phyloP scores from a whole-genome alignment of 2,113 vertebrate species.

The Loxodonta africana region DNA sequence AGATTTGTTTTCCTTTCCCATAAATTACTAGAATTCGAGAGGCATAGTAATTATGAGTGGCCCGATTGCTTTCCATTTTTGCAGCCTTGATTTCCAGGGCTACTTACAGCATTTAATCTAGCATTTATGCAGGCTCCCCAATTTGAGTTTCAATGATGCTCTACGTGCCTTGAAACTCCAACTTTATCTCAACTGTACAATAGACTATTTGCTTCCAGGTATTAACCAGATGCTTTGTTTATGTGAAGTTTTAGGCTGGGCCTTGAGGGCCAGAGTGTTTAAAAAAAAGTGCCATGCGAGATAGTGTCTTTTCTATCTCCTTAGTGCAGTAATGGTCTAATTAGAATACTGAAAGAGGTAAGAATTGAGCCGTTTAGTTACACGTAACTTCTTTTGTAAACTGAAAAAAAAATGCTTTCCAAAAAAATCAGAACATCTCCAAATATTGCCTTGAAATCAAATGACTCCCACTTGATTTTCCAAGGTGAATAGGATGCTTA shows the following conservation, averaged over 20 bases:
- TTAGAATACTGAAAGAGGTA: background rate
- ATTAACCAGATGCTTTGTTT: background rate
- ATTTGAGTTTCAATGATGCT: background rate
- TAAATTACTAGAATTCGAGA: conserved; percentile 78
- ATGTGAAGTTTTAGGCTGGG: background rate
- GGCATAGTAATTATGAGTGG: conserved; percentile 73
- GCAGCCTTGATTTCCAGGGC: conserved; percentile 30
- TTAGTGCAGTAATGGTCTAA: background rate
- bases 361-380: background rate
- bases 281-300: background rate
- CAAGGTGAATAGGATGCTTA: background rate
- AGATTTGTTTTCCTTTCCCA: conserved; percentile 75
- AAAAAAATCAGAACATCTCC: background rate
- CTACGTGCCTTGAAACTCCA: conserved; percentile 10
- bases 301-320: background rate
- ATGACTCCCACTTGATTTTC: background rate
- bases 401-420: background rate
- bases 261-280: background rate
- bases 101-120: conserved; percentile 37
- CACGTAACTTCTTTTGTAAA: background rate
- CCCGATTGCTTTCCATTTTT: conserved; percentile 67
- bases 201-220: background rate
- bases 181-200: background rate
- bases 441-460: conserved; percentile 30
- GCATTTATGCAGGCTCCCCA: conserved; percentile 1